A percentile compares a stretch with the other conserved stretches of the same genome.
Conservation (phyloP, 2,113 vertebrate species). For the Synchiropus splendidus region DNA sequence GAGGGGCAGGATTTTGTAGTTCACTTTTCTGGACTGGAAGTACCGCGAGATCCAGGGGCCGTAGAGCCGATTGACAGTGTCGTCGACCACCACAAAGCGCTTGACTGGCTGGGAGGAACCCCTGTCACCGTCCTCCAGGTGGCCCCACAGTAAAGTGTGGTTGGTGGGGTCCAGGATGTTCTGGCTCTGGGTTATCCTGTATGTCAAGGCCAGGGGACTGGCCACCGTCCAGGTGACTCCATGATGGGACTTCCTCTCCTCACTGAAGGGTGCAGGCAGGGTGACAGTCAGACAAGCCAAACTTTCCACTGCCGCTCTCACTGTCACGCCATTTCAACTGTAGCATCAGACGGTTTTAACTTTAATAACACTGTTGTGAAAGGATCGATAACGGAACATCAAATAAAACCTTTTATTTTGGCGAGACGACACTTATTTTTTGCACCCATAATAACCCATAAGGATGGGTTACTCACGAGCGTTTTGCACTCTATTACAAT, state of each 20-base stretch:
- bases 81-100: slow-evolving; percentile 70
- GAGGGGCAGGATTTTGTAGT: slow-evolving; percentile 62
- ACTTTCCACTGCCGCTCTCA: no score
- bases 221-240: slow-evolving; percentile 67
- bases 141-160: slow-evolving; percentile 65
- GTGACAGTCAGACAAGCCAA: no score
- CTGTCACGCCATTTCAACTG: no score
- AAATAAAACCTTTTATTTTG: no score
- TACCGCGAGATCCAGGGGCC: slow-evolving; percentile 60
- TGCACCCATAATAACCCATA: no score
- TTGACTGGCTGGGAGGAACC: slow-evolving; percentile 42
- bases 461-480: no score
- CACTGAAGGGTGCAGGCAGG: slow-evolving; percentile 35
- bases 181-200: slow-evolving; percentile 64
- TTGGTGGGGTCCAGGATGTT: slow-evolving; percentile 63
- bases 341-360: no score
- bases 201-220: slow-evolving; percentile 68
- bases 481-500: no score
- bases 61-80: slow-evolving; percentile 61
- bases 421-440: no score
- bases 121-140: slow-evolving; percentile 39
- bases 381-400: no score
- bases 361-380: no score
- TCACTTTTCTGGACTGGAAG: slow-evolving; percentile 55
- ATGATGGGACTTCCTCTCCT: slow-evolving; percentile 44